Percentiles rank a stretch among this genome's conserved stretches.
These are phyloP conservation scores for Lanistes nyassanus DNA, from an alignment of 1,140 invertebrate species.

Conservation along the genomic window DNA sequence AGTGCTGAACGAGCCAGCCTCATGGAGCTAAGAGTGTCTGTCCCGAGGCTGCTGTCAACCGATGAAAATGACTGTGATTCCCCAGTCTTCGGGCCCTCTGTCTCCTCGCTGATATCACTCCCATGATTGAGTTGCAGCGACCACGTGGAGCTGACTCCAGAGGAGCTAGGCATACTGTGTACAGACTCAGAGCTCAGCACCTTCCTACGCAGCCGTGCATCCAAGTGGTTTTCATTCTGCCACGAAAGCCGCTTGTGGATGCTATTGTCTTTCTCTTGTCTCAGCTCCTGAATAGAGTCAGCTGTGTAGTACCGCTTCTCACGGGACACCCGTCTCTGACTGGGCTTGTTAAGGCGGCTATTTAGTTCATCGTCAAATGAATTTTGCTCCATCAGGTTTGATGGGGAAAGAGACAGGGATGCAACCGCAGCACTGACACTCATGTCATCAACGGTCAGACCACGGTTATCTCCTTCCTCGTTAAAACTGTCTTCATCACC, in stretches of 20 bases:
- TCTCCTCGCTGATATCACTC: conserved; percentile 59
- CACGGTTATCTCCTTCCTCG: background rate
- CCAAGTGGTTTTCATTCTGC: conserved; percentile 68
- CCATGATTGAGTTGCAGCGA: conserved; percentile 68
- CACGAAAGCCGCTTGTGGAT: conserved; percentile 77
- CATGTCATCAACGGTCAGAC: background rate
- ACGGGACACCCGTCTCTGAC: conserved; percentile 68
- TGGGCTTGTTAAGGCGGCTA: conserved; percentile 43
- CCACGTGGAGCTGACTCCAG: conserved; percentile 71
- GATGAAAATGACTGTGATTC: background rate
- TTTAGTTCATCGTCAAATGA: conserved; percentile 45
- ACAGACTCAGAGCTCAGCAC: conserved; percentile 66
- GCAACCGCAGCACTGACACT: background rate
- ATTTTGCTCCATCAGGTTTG: conserved; percentile 30
- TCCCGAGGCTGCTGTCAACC: background rate
- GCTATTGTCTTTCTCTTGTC: conserved; percentile 69
- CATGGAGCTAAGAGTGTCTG: background rate
- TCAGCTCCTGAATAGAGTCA: conserved; percentile 76
- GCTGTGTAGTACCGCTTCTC: conserved; percentile 75
- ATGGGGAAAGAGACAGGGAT: conserved; percentile 26
- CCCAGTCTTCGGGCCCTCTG: conserved; percentile 17
- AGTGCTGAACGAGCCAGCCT: conserved; percentile 8
- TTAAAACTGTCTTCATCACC: background rate
- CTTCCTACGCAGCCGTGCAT: conserved; percentile 48
- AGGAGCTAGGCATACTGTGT: conserved; percentile 68